Evolutionary conservation across 64 coral and sea anemone genomes (phyloP), one percentile per base, ranked within the genome.

Genomic region (Montipora cactus): DNA sequence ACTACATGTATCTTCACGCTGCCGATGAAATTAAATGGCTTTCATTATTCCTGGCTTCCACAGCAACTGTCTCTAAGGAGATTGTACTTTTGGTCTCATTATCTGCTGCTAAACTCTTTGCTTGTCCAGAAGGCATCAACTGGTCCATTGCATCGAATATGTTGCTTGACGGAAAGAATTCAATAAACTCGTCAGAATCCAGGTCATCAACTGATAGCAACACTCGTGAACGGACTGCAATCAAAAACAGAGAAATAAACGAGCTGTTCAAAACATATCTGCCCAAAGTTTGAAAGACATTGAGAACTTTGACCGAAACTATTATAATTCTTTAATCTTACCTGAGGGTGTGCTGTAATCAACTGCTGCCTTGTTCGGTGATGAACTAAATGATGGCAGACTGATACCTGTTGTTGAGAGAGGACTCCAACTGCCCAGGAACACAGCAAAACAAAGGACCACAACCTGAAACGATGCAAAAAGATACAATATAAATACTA

Each of bases 281-380:
- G 28, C 28, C 37, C 37, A 37, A 57, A 57, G 6, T 57, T 8
- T 57, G 6, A 57, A 57, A 57, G 7, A 7, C 11, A 4, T 8
- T 8, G 53, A 57, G 3, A 3, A 64, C 61, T 4, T 64, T 64
- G 61, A 16, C 61, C 14, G 3, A 12, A 64, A 0, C 8, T 64
- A 64, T 55, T 0, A 64, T 64, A 0, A 12, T 14, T 15, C 4
- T 14, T 64, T 53, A 37, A 37, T 62, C 70, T 97, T 64, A 97
- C 95, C 95, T 94, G 95, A 97, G 59, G 95, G 95, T 47, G 95
- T 97, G 61, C 82, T 97, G 85, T 97, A 97, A 47, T 97, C 95
- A 68, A 97, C 79, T 61, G 82, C 85, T 74, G 75, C 77, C 59
- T 97, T 97, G 87, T 44, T 75, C 28, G 20, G 28, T 49, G 91